Percentiles rank a stretch among this genome's conserved stretches.
Conservation (phyloP, 2,888 invertebrate species). For the Molanna angustata region DNA sequence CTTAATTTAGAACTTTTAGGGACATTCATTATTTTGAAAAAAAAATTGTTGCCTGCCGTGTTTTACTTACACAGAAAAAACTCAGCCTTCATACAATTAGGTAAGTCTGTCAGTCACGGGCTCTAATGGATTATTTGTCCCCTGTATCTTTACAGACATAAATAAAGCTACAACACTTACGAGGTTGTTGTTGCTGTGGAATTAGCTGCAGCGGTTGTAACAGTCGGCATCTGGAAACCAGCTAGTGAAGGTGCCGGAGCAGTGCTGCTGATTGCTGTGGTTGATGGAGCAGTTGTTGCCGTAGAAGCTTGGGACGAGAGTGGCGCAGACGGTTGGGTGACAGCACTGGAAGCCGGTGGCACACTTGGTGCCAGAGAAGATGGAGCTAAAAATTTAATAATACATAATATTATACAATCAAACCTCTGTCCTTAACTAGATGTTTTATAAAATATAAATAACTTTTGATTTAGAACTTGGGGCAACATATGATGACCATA, state of each 20-base stretch:
- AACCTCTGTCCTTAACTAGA: too few species aligned
- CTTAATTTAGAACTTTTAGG: too few species aligned
- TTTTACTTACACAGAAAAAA: not conserved
- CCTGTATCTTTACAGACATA: too few species aligned
- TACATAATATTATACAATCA: too few species aligned
- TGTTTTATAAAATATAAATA: too few species aligned
- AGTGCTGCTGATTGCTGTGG: not conserved
- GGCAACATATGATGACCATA: too few species aligned
- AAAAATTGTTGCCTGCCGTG: too few species aligned
- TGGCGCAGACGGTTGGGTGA: not conserved
- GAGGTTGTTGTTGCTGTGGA: not conserved
- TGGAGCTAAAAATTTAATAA: too few species aligned
- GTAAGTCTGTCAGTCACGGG: not conserved
- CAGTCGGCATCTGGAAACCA: slow-evolving; percentile 18
- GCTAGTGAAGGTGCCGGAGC: not conserved
- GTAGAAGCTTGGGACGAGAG: not conserved
- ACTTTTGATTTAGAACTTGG: too few species aligned
- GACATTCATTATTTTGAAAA: too few species aligned
- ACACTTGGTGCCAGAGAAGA: too few species aligned
- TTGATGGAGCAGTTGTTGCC: slow-evolving; percentile 4
- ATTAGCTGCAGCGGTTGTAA: not conserved
- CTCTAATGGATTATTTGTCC: not conserved
- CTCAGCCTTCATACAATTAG: not conserved
- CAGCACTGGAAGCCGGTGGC: too few species aligned
- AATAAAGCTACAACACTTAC: not conserved